Conservation (phyloP, 2,113 vertebrate genomes). For the Rhinolophus sinicus region DNA sequence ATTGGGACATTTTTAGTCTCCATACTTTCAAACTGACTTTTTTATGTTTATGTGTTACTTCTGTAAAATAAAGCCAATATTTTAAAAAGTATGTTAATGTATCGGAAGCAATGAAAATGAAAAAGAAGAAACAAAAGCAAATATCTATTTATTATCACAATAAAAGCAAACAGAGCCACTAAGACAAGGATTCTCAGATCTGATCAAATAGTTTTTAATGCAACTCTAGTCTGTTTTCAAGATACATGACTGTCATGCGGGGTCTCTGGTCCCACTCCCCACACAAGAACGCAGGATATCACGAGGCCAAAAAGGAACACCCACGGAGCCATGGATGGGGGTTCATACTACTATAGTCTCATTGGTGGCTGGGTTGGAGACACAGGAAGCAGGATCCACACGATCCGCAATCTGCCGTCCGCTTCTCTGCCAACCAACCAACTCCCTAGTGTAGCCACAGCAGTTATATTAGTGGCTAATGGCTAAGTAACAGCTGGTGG, state of each 20-base stretch:
- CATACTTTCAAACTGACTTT: not conserved
- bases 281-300: too few species aligned
- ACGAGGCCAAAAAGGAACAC: too few species aligned
- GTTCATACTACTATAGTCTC: too few species aligned
- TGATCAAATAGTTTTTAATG: not conserved
- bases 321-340: too few species aligned
- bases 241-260: not conserved
- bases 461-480: too few species aligned
- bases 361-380: too few species aligned
- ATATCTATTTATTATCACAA: not conserved
- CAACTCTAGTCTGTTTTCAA: not conserved
- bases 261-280: too few species aligned
- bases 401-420: too few species aligned
- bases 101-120: not conserved
- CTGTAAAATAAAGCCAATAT: not conserved
- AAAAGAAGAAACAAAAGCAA: not conserved
- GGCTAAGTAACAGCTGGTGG: too few species aligned
- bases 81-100: not conserved
- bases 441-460: too few species aligned
- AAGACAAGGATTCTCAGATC: not conserved
- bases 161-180: not conserved
- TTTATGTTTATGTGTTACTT: not conserved
- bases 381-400: too few species aligned
- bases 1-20: not conserved
- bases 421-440: too few species aligned